Evolutionary conservation across 2,113 vertebrate genomes (phyloP).

Genomic region (Takifugu flavidus): DNA sequence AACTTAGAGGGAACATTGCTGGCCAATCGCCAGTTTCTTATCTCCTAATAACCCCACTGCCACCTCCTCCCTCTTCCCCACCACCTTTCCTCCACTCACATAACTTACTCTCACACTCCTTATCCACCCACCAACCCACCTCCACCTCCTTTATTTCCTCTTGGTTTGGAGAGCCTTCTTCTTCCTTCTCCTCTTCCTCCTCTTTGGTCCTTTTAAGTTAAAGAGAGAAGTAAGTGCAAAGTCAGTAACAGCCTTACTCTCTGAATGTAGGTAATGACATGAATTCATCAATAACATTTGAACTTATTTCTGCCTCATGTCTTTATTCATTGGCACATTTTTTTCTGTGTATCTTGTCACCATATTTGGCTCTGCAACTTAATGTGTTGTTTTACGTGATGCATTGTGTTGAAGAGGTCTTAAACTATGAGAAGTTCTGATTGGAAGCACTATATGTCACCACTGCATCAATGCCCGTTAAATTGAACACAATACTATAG

Average conservation of each 20-base stretch:
- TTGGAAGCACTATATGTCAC: too few species aligned
- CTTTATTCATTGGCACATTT: conserved; percentile 25
- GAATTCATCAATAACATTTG: conserved; percentile 50
- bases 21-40: conserved; percentile 24
- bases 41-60: conserved; percentile 15
- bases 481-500: too few species aligned
- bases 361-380: conserved; percentile 8
- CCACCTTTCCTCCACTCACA: conserved; percentile 54
- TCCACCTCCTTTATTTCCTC: conserved; percentile 55
- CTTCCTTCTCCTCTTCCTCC: conserved; percentile 65
- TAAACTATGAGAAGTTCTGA: not conserved
- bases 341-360: conserved; percentile 18
- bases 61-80: conserved; percentile 14
- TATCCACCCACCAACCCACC: conserved; percentile 50
- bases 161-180: conserved; percentile 58
- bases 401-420: conserved; percentile 11
- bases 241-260: conserved; percentile 78
- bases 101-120: conserved; percentile 53
- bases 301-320: conserved; percentile 51
- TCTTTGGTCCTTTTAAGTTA: conserved; percentile 68
- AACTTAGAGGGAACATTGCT: conserved; percentile 50
- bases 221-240: conserved; percentile 79
- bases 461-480: too few species aligned
- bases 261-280: conserved; percentile 63
- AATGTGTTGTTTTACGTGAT: too few species aligned